Base-by-base conservation (phyloP, 1,140 invertebrate species). In the Drosophila seguyi region DNA sequence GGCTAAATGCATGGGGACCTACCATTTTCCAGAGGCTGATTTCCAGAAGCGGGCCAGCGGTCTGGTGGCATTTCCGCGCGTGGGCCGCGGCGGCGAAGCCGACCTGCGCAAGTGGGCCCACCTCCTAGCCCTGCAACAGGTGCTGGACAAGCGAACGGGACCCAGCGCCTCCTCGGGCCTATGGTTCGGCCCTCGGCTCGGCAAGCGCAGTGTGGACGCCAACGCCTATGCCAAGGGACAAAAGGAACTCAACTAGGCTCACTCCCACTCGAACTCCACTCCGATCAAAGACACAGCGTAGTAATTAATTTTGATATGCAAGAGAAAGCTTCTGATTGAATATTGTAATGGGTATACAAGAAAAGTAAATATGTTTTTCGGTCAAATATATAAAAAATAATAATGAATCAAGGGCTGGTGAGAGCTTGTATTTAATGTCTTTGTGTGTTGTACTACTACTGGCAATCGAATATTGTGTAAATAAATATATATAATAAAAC, bases 181-280 rank as follows among this genome's bases (percentile, higher is more conserved):
- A 91, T 95, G 94, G 94, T 95, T 95, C 63, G 94, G 94, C 10
- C 94, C 94, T 16, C 85, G 94, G n/a, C 82, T 95, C 25, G 94
- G 94, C 62, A 93, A 93, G 45, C 86, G 91, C 16, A 92, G 91
- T 42, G 75, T 91, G 16, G 73, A 81, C 45, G 69, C 65, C 42
- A 83, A 91, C 52, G 53, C 78, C 18, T 79, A 72, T 16, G 45
- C 22, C 38, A 77, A 90, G 25, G 83, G 74, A 16, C 90, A 92
- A 48, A 92, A 92, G 44, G 90, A 92, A 60, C 41, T 81, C 20
- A 88, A 75, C 61, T 92, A 92, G 67, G 56, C 45, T 2, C 18
- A 29, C 22, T 39, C 50, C 18, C 31, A 36, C 52, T n/a, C 14
- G 27, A 56, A 50, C 53, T 31, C 27, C 44, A 27, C 36, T 45